A percentile compares a stretch with the other conserved stretches of the same genome.
Conservation (phyloP, 2,797 vertebrate species). For the Taenioides sp. region DNA sequence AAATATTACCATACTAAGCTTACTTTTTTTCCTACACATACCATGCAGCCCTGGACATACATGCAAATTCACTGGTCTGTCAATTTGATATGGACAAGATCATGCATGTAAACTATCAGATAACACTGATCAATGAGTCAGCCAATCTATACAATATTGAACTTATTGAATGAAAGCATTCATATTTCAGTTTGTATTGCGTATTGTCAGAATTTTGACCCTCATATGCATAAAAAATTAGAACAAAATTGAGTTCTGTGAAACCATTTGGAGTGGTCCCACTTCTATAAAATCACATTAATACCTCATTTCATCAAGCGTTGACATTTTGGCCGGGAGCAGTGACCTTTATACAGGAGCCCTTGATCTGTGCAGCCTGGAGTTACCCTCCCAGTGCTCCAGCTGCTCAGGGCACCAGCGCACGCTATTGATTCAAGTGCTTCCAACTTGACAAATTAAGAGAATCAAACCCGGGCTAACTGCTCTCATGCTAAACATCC, state of each 20-base stretch:
- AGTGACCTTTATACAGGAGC: constrained; percentile 30
- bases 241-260: background rate
- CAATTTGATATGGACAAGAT: background rate
- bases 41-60: too few species aligned
- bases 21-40: too few species aligned
- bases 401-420: constrained; percentile 43
- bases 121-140: background rate
- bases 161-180: background rate
- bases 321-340: constrained; percentile 26
- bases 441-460: constrained; percentile 57
- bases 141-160: background rate
- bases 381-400: constrained; percentile 38
- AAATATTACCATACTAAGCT: too few species aligned
- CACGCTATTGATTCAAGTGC: constrained; percentile 46
- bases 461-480: constrained; percentile 45
- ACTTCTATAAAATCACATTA: background rate
- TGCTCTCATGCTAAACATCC: constrained; percentile 42
- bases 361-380: constrained; percentile 14
- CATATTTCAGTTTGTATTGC: background rate
- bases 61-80: too few species aligned
- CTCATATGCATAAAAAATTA: background rate
- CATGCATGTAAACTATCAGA: background rate
- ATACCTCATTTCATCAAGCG: constrained; percentile 1
- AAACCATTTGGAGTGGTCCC: background rate
- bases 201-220: background rate